A percentile compares a stretch with the other conserved stretches of the same genome.
These are phyloP conservation scores for Araneus ventricosus DNA, from an alignment of 1,140 invertebrate genomes.

Conservation along the genomic window DNA sequence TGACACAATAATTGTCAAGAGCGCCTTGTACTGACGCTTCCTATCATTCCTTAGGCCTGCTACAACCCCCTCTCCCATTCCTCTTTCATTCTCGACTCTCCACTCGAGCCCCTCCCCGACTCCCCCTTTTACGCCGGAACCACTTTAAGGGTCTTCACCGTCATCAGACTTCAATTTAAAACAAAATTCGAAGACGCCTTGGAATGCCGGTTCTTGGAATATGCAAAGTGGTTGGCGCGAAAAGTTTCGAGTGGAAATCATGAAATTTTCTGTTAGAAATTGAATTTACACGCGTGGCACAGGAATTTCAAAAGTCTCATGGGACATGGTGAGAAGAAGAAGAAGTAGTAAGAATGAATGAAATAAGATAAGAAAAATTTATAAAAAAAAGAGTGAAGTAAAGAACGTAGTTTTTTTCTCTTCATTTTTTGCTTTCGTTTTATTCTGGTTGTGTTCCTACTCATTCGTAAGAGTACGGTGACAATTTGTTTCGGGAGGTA, in stretches of 20 bases:
- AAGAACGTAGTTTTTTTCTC: background rate
- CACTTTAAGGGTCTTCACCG: constrained; percentile 56
- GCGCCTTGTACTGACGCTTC: constrained; percentile 64
- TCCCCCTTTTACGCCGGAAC: background rate
- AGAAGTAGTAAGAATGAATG: background rate
- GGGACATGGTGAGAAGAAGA: background rate
- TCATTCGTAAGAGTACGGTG: background rate
- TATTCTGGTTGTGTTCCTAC: background rate
- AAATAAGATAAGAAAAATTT: background rate
- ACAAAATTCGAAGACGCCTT: constrained; percentile 59
- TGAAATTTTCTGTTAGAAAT: constrained; percentile 65
- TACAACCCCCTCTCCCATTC: background rate
- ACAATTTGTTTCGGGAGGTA: background rate
- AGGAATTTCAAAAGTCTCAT: constrained; percentile 36
- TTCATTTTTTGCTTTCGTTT: background rate
- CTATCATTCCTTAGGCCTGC: constrained; percentile 19
- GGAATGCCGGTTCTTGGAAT: constrained; percentile 17
- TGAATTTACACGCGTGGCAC: constrained; percentile 61
- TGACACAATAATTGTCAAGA: constrained; percentile 74
- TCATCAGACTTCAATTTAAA: constrained; percentile 74
- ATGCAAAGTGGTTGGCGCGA: constrained; percentile 68
- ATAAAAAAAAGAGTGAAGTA: background rate
- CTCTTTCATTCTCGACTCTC: background rate
- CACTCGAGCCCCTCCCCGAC: background rate
- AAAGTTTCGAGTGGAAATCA: constrained; percentile 72